These are phyloP conservation scores for Carlito syrichta DNA, from an alignment of 2,113 vertebrate species.

Conservation along the genomic window DNA sequence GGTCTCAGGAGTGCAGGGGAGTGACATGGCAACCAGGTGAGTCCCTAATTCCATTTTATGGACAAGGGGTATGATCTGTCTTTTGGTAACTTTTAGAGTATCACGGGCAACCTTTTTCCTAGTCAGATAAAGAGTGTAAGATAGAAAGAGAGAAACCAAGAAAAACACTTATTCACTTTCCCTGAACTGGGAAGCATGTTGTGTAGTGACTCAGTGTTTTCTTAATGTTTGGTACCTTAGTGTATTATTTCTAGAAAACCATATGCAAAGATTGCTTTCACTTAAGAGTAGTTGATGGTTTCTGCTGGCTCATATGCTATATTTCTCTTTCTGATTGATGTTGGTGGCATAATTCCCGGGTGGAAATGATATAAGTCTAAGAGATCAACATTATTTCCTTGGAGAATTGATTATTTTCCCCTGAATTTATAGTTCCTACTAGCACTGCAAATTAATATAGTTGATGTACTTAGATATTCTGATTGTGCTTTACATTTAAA, in stretches of 20 bases:
- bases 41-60: neutral
- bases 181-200: neutral
- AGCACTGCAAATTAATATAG: slow-evolving; percentile 34
- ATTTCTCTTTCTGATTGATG: slow-evolving; percentile 59
- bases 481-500: slow-evolving; percentile 50
- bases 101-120: neutral
- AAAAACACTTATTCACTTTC: neutral
- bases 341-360: slow-evolving; percentile 22
- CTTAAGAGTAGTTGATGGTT: slow-evolving; percentile 43
- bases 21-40: neutral
- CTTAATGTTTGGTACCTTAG: neutral
- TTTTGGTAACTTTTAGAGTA: neutral
- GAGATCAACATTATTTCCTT: slow-evolving; percentile 57
- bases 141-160: no score
- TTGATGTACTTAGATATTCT: slow-evolving; percentile 9
- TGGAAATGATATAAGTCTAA: slow-evolving; percentile 53
- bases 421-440: slow-evolving; percentile 55
- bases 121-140: neutral
- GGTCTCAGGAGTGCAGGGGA: neutral
- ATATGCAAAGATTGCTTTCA: slow-evolving; percentile 44
- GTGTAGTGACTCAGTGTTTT: neutral
- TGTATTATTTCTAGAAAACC: slow-evolving; percentile 39
- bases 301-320: slow-evolving; percentile 19
- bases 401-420: slow-evolving; percentile 61
- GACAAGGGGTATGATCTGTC: neutral